Evolutionary conservation across 1,140 invertebrate genomes (phyloP).

Genomic region (Apis laboriosa): DNA sequence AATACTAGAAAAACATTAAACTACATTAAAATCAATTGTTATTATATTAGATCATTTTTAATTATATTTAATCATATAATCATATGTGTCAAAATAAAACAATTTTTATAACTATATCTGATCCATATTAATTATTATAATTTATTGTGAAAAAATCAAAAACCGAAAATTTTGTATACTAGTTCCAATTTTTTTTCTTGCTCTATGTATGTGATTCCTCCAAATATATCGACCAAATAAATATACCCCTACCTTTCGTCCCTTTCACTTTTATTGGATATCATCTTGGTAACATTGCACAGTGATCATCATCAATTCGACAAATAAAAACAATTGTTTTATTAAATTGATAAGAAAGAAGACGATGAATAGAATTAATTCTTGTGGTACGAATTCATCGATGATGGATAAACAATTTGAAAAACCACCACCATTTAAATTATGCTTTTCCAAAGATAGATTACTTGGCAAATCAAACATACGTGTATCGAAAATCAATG

Average conservation of each 20-base stretch:
- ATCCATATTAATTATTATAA: no score
- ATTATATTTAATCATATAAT: no score
- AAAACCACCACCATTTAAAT: conserved; percentile 71
- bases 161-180: no score
- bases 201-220: conserved; percentile 25
- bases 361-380: conserved; percentile 33
- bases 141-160: no score
- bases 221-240: conserved; percentile 68
- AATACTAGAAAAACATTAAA: no score
- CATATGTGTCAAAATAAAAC: no score
- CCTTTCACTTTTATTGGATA: neutral
- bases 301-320: neutral
- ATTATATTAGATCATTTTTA: no score
- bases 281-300: neutral
- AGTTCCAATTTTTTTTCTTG: neutral
- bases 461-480: conserved; percentile 70
- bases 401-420: conserved; percentile 36
- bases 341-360: neutral
- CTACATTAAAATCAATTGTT: no score
- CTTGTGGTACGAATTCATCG: conserved; percentile 37
- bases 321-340: neutral
- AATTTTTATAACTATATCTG: no score
- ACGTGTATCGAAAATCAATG: conserved; percentile 62
- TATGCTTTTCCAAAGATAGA: conserved; percentile 73
- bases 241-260: conserved; percentile 53